phyloP scores from a whole-genome alignment of 2,797 vertebrate species.

The Pseudochaenichthys georgianus region DNA sequence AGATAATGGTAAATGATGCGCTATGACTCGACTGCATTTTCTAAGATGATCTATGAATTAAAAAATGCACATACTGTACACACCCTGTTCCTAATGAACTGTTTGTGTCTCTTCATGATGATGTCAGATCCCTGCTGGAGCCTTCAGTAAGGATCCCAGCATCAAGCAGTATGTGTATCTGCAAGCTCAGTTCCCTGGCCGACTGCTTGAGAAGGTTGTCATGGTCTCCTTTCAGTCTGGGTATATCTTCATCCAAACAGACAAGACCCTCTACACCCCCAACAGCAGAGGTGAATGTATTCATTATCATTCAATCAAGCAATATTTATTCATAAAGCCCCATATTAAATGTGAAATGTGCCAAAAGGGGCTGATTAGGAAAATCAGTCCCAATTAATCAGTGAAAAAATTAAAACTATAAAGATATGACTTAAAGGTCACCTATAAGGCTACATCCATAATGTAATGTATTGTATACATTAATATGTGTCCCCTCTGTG shows the following conservation, averaged over 20 bases:
- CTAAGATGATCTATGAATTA: background rate
- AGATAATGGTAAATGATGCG: conserved; percentile 62
- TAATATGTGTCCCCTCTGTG: no score
- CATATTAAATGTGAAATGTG: no score
- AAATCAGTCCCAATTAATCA: no score
- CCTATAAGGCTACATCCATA: no score
- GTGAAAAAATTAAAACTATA: no score
- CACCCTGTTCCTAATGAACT: background rate
- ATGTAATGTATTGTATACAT: no score
- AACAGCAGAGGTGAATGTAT: conserved; percentile 75
- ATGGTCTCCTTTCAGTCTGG: conserved; percentile 87
- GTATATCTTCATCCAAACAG: conserved; percentile 86
- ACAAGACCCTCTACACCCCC: conserved; percentile 91
- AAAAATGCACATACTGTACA: background rate
- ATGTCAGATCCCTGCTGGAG: conserved; percentile 65
- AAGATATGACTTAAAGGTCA: no score
- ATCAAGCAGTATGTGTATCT: conserved; percentile 82
- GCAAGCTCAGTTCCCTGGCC: conserved; percentile 63
- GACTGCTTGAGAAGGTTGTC: conserved; percentile 83
- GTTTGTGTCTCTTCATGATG: background rate
- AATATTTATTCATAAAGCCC: no score
- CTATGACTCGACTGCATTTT: background rate
- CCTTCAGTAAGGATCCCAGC: conserved; percentile 43
- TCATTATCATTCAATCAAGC: no score
- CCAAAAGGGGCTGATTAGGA: no score